Base-by-base conservation (phyloP, 1,140 invertebrate genomes). In the Anastatus disparis region DNA sequence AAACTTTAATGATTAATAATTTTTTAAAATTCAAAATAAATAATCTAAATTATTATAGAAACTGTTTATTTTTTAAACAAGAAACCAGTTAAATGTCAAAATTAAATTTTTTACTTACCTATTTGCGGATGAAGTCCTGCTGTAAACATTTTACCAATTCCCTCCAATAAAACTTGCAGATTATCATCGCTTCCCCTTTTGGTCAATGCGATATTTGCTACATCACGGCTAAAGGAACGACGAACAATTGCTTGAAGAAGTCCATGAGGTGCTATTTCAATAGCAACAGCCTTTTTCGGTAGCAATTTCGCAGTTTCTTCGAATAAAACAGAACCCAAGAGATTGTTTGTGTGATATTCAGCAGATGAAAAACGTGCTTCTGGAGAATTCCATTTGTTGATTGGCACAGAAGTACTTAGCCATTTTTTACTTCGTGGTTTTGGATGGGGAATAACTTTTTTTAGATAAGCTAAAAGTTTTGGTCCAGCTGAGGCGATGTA, bases 271-370 rank as follows among this genome's bases (percentile, higher is more conserved):
- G 94, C 94, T 17, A 97, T 92, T 83, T 93, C 92, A 77, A 93
- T 93, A 0, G 91, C 89, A 58, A 97, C 86, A 0, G 95, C 92
- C 81, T 96, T 92, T 53, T 87, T 85, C 0, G 94, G 95, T 27
- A 98, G 90, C 53, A 93, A 86, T 8, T 88, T 86, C 2, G 93
- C 84, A 0, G 91, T 92, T 83, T 97, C 94, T 77, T 96, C 93
- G 78, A 97, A 97, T 1, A 95, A 84, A 0, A 97, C 95, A 22
- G 94, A 90, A 73, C 84, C 91, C 42, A 96, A 82, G 8, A 97
- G 84, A 82, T 98, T 98, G 80, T 98, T 97, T 0, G 95, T 95
- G 78, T 96, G 94, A 80, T 99, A 99, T 75, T 95, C 94, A 4
- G 96, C 91, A 0, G 95, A 97, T 0, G 92, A 95, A 12, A 89